Percentiles rank a stretch among this genome's conserved stretches.
Conservation (phyloP, 2,113 vertebrate genomes). For the Raja brachyura region DNA sequence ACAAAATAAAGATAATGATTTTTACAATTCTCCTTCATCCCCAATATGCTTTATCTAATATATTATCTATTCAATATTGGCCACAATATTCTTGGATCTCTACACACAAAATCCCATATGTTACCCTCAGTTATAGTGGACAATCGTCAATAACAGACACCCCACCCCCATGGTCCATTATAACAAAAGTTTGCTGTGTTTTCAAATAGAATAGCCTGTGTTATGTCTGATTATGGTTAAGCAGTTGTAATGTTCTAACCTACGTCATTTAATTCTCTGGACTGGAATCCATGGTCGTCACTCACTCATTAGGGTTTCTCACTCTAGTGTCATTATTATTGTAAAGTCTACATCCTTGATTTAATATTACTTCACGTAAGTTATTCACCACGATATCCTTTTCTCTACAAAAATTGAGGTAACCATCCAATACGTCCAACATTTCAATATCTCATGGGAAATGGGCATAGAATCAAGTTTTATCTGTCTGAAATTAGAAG, state of each 20-base stretch:
- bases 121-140: no score
- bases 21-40: not conserved
- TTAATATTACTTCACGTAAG: not conserved
- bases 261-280: not conserved
- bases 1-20: not conserved
- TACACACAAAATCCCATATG: no score
- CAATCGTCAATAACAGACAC: no score
- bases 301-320: not conserved
- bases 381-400: not conserved
- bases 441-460: not conserved
- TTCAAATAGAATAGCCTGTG: not conserved
- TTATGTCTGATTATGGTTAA: not conserved
- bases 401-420: not conserved
- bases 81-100: no score
- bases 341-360: not conserved
- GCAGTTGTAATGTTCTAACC: not conserved
- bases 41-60: not conserved
- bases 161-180: no score
- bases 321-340: not conserved
- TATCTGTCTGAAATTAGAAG: not conserved
- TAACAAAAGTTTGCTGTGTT: no score
- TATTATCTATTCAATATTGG: no score
- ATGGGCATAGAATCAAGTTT: not conserved
- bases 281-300: not conserved
- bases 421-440: not conserved